Evolutionary conservation across 30 jellyfish, hydroid and myxozoan genomes (phyloP).

Genomic region (Aurelia aurita): DNA sequence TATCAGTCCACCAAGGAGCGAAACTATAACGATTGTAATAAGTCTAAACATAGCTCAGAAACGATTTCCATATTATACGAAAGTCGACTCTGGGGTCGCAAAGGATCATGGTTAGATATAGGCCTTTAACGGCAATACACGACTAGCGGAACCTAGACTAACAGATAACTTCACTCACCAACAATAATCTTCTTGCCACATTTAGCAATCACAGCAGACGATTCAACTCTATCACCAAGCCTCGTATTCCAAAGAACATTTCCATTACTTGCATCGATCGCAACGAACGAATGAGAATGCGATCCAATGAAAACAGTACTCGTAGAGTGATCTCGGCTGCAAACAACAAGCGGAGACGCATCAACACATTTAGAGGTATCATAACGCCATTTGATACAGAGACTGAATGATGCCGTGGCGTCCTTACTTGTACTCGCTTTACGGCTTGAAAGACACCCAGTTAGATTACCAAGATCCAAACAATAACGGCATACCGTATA

Average conservation of each 20-base stretch:
- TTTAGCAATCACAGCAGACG: slow-evolving; percentile 81
- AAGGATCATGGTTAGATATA: too few species aligned
- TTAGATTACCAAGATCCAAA: slow-evolving; percentile 8
- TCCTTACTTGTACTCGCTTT: background rate
- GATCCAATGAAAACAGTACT: slow-evolving; percentile 86
- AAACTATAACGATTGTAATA: too few species aligned
- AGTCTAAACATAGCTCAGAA: too few species aligned
- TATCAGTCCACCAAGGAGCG: too few species aligned
- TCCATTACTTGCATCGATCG: slow-evolving; percentile 64
- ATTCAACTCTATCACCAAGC: slow-evolving; percentile 85
- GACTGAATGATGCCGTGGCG: background rate
- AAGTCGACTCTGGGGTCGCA: too few species aligned
- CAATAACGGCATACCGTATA: slow-evolving; percentile 17
- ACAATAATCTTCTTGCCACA: slow-evolving; percentile 71
- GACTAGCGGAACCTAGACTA: background rate
- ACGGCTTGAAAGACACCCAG: background rate
- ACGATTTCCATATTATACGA: too few species aligned
- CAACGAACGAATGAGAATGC: slow-evolving; percentile 70
- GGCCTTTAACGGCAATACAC: background rate
- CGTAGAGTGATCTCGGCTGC: slow-evolving; percentile 41
- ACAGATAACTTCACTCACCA: slow-evolving; percentile 62
- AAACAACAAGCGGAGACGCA: slow-evolving; percentile 90
- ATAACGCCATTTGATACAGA: slow-evolving; percentile 17
- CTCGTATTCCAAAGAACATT: slow-evolving; percentile 58
- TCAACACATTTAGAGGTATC: slow-evolving; percentile 81